Base-by-base conservation (phyloP, 2,888 invertebrate genomes). In the Hymenopus coronatus region DNA sequence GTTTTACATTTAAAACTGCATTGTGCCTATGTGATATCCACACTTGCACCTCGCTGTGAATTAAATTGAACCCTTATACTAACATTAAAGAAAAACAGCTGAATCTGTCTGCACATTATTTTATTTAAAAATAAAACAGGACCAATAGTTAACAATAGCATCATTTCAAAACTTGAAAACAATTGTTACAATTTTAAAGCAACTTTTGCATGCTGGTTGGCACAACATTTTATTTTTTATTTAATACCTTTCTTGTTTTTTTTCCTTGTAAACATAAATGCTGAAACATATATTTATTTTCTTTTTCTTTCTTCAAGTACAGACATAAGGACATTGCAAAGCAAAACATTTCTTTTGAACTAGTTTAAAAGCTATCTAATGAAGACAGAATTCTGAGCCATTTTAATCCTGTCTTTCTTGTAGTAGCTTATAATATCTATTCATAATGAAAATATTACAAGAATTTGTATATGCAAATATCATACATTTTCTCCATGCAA, bases 371-470 rank as follows among this genome's bases (percentile, higher is more conserved):
- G 82, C 87, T 87, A 25, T 87, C 25, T 82, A 30, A 87, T 82
- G 33, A 87, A 87, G 87, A 87, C 82, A 87, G 82, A 87, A 86
- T 85, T 86, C 30, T 86, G 86, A 86, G 86, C 86, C 86, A 54
- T 27, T 81, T 70, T 81, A 86, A 87, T 87, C 82, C 87, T 87
- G 82, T 82, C 87, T 82, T 28, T 82, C 25, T 7, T 33, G n/a
- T 40, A 70, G 54, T 70, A 87, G n/a, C 82, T 82, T 87, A 87
- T 82, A 81, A 87, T 87, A 30, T 82, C 81, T 82, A 70, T 70
- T 82, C n/a, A 40, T 87, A 87, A 33, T 82, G 82, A 87, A 87
- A 87, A 87, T 87, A 87, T 30, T 87, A 87, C 87, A 87, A 85
- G 81, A 81, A 33, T 87, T 82, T 87, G 15, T 70, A 87, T 87